phyloP scores from a whole-genome alignment of 1,140 invertebrate genomes.

The Drosophila mauritiana region DNA sequence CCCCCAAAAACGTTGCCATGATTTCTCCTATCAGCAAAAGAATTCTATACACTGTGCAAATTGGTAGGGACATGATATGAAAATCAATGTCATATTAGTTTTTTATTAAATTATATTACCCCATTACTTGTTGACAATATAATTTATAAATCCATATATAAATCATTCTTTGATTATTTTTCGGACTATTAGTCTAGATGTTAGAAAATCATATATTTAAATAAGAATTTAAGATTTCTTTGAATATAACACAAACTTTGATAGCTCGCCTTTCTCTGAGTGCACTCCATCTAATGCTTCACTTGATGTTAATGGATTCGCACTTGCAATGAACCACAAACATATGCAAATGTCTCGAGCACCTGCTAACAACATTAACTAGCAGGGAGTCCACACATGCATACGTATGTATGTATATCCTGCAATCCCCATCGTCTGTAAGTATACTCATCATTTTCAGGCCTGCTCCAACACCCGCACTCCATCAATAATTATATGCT shows the following conservation, averaged over 20 bases:
- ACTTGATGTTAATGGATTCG: slow-evolving; percentile 79
- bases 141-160: too few relatives aligned
- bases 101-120: too few relatives aligned
- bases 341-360: slow-evolving; percentile 80
- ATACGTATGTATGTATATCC: neutral
- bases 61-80: neutral
- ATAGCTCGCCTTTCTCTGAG: slow-evolving; percentile 3
- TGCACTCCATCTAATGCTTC: slow-evolving; percentile 43
- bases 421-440: neutral
- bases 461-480: slow-evolving; percentile 47
- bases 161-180: too few relatives aligned
- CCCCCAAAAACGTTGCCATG: slow-evolving; percentile 13
- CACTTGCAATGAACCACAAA: slow-evolving; percentile 81
- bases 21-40: slow-evolving; percentile 10
- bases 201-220: too few relatives aligned
- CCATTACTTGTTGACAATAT: too few relatives aligned
- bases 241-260: neutral
- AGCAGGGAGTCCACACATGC: slow-evolving; percentile 42
- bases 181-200: too few relatives aligned
- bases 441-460: slow-evolving; percentile 63
- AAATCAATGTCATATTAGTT: neutral
- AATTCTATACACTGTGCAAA: slow-evolving; percentile 13
- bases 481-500: slow-evolving; percentile 81
- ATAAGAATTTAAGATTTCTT: neutral
- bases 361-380: slow-evolving; percentile 81